Evolutionary conservation across 2,888 invertebrate species (phyloP).

Genomic region (Muschampia plurimacula): DNA sequence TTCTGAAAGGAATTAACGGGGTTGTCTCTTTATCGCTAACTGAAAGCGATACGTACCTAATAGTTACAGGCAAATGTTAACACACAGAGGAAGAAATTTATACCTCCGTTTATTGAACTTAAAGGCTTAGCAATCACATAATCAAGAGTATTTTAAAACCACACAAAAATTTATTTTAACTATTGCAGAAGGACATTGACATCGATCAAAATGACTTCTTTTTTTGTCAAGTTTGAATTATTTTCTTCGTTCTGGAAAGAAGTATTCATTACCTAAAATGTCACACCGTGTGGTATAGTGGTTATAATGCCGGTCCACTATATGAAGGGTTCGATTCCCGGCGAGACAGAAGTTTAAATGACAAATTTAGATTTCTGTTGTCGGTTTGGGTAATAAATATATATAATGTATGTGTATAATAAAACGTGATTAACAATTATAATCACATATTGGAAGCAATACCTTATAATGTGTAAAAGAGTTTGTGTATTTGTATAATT

Average conservation of each 20-base stretch:
- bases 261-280: not conserved
- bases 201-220: constrained; percentile 23
- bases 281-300: not conserved
- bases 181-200: constrained; percentile 16
- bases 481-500: no score
- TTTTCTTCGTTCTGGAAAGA: not conserved
- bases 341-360: no score
- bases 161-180: constrained; percentile 3
- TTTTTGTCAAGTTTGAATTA: constrained; percentile 27
- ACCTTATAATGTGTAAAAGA: no score
- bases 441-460: no score
- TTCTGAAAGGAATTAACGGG: not conserved
- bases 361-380: no score
- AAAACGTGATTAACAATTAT: no score
- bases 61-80: not conserved
- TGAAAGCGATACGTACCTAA: not conserved
- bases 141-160: not conserved
- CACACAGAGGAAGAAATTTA: constrained; percentile 2
- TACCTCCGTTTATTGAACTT: constrained; percentile 1
- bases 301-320: no score
- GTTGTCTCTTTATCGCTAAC: not conserved
- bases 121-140: not conserved
- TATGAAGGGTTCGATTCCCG: no score
- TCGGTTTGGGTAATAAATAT: no score
- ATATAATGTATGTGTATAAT: no score